Conservation (phyloP, 1,140 invertebrate species). For the Nomia melanderi region DNA sequence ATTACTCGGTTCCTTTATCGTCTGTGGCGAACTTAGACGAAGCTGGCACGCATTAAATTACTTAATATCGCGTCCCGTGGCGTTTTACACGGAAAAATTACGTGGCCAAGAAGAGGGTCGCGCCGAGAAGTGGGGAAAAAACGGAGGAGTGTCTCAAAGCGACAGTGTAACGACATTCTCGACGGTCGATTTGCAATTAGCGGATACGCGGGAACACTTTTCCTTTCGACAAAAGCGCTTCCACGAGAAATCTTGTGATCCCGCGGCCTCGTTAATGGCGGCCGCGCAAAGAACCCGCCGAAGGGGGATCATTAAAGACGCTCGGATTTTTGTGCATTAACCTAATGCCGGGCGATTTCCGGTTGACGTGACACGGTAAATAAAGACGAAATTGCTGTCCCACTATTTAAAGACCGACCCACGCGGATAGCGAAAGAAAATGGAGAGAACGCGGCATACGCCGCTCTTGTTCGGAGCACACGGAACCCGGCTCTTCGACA, state of each 20-base stretch:
- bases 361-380: constrained; percentile 18
- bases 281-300: background rate
- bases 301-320: constrained; percentile 22
- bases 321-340: constrained; percentile 32
- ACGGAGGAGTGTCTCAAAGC: background rate
- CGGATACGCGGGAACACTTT: constrained; percentile 11
- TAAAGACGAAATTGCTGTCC: constrained; percentile 43
- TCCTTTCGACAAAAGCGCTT: constrained; percentile 16
- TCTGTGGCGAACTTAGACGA: background rate
- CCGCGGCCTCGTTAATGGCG: constrained; percentile 29
- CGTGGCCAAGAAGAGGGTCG: background rate
- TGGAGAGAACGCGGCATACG: constrained; percentile 42
- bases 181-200: constrained; percentile 50
- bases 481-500: constrained; percentile 32
- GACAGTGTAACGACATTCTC: constrained; percentile 33
- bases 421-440: constrained; percentile 31
- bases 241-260: constrained; percentile 13
- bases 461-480: constrained; percentile 46
- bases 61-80: constrained; percentile 20
- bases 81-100: constrained; percentile 19
- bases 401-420: constrained; percentile 24
- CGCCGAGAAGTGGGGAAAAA: background rate
- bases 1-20: constrained; percentile 35
- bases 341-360: constrained; percentile 31
- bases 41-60: constrained; percentile 38